These are phyloP conservation scores for Scarus forsteni DNA, from an alignment of 2,797 vertebrate species.

Conservation along the genomic window DNA sequence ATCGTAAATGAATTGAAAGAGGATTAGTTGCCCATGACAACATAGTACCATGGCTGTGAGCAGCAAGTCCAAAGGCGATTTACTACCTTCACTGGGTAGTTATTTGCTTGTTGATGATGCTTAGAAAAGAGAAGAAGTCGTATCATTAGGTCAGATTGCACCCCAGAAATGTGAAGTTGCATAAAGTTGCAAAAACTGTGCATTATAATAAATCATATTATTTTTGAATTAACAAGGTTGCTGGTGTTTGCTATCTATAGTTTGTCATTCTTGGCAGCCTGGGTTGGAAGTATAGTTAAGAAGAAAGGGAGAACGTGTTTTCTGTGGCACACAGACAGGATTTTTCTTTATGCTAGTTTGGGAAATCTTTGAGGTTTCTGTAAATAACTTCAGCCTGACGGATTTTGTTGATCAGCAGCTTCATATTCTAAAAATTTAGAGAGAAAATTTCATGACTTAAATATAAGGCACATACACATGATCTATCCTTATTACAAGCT, in stretches of 20 bases:
- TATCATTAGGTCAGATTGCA: not conserved
- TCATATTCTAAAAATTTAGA: not conserved
- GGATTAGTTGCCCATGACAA: no score
- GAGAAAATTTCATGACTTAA: not conserved
- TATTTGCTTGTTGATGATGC: not conserved
- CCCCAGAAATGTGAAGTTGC: not conserved
- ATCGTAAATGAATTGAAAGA: no score
- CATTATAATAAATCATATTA: not conserved
- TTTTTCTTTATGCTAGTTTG: constrained; percentile 21
- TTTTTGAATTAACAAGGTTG: not conserved
- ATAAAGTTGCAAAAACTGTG: not conserved
- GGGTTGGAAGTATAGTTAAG: constrained; percentile 1
- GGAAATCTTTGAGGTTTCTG: constrained; percentile 24
- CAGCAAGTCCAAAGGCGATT: not conserved
- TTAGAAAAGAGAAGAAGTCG: not conserved
- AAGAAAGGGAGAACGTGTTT: not conserved
- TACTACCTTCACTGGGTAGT: no score
- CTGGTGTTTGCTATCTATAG: constrained; percentile 6
- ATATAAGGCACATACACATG: constrained; percentile 9
- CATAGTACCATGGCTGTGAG: not conserved
- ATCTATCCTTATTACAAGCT: constrained; percentile 13
- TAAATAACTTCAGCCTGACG: not conserved
- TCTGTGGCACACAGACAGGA: constrained; percentile 6
- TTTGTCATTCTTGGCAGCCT: constrained; percentile 1
- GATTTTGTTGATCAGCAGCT: constrained; percentile 9